These are phyloP conservation scores for Falco concolor DNA, from an alignment of 2,797 vertebrate species.

Conservation along the genomic window DNA sequence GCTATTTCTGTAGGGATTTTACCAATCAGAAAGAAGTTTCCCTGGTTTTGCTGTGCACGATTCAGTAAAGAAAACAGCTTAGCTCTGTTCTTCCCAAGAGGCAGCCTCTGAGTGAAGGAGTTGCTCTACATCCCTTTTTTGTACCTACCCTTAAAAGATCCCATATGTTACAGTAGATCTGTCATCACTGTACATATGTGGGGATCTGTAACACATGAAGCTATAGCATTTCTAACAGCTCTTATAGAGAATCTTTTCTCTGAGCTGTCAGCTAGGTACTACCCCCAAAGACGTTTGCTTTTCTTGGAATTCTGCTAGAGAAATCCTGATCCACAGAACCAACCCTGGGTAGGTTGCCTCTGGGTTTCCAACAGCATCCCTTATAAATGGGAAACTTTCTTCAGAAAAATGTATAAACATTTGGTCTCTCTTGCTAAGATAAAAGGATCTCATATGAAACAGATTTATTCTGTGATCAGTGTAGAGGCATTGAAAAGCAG, in stretches of 20 bases:
- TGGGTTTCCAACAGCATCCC: not conserved
- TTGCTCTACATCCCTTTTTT: conserved; percentile 1
- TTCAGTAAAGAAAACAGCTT: not conserved
- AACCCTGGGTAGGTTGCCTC: not conserved
- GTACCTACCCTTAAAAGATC: conserved; percentile 35
- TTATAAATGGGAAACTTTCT: not conserved
- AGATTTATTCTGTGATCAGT: not conserved
- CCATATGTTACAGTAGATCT: conserved; percentile 61
- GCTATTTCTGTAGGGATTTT: not conserved
- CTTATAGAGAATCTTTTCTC: not conserved
- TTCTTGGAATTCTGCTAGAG: not conserved
- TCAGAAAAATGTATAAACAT: not conserved
- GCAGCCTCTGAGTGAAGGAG: not conserved
- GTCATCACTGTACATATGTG: conserved; percentile 62
- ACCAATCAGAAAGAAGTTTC: not conserved
- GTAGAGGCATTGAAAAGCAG: not conserved
- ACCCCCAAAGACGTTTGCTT: not conserved
- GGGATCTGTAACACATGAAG: conserved; percentile 39
- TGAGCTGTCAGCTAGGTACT: conserved; percentile 38
- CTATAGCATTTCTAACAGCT: conserved; percentile 62
- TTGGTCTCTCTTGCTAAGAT: not conserved
- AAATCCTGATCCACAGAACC: not conserved
- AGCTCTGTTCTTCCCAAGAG: not conserved
- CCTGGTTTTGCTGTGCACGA: not conserved
- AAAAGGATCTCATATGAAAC: not conserved